A percentile compares a stretch with the other conserved stretches of the same genome.
These are phyloP conservation scores for Clarias macrocephalus DNA, from an alignment of 2,113 vertebrate species.

Conservation along the genomic window DNA sequence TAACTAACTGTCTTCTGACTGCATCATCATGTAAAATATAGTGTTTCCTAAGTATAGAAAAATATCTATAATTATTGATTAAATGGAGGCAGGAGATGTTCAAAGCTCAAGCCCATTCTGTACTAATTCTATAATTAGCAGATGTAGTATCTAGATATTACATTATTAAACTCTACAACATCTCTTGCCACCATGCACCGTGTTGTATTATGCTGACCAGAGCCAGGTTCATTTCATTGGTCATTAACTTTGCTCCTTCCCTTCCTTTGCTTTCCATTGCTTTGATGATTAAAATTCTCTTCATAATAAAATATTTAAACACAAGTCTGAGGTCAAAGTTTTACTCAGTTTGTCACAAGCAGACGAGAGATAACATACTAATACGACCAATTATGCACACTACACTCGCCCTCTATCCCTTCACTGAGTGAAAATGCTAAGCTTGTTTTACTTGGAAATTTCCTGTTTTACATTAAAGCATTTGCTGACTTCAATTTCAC, in stretches of 20 bases:
- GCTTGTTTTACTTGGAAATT: background rate
- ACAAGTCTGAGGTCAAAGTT: background rate
- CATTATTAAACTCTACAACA: no score
- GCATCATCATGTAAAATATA: background rate
- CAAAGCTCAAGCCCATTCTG: no score
- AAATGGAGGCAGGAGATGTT: no score
- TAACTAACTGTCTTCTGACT: background rate
- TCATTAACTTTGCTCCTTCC: background rate
- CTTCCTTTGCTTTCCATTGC: background rate
- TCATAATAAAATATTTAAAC: background rate
- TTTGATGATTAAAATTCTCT: background rate
- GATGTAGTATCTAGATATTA: no score
- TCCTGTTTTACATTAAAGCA: background rate
- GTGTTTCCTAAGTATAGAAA: no score
- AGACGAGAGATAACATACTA: background rate
- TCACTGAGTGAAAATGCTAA: background rate
- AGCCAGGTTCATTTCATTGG: background rate
- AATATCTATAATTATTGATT: no score
- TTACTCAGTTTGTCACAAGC: background rate
- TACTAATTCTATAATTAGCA: no score
- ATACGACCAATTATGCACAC: background rate
- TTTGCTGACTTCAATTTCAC: background rate
- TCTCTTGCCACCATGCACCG: background rate
- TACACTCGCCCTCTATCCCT: background rate
- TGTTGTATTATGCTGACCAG: background rate